Base-by-base conservation (phyloP, 2,888 invertebrate genomes). In the Euzophera pinguis region DNA sequence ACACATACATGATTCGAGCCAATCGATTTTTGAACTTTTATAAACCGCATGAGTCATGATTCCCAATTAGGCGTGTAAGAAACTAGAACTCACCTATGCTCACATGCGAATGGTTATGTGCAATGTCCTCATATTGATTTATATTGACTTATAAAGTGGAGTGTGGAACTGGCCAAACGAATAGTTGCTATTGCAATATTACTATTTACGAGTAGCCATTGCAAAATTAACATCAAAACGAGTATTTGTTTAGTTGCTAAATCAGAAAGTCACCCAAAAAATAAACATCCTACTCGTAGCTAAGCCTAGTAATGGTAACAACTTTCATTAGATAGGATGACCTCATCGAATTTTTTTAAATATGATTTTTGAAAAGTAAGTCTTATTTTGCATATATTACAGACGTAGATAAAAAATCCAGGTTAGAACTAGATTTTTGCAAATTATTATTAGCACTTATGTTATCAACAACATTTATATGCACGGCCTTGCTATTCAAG, bases 1-100 rank as follows among this genome's bases (percentile, higher is more conserved):
- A 75, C 75, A 78, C 72, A 72, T 74, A 77, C 72, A 72, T 70
- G 80, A 76, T 76, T 78, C 75, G 81, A 76, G 77, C 78, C 75
- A 71, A 73, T 64, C 73, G 62, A 65, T 70, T 65, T 66, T 55
- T 58, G 67, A 73, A 76, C 74, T 71, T 68, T 74, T 76, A 77
- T 67, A 73, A 68, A 65, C 61, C 60, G 57, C 62, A 72, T 79
- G 78, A 81, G 75, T 81, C 75, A 80, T 69, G 70, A 64, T 60
- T 58, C 71, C 74, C 71, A 68, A 71, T 73, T 71, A 72, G 74
- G 69, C 63, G 67, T 71, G 48, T 49, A 9, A 60, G 48, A 55
- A 58, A 57, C 55, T 58, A 41, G 55, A 56, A 57, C 56, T 51
- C 43, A 51, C 51, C 43, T 51, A 45, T 55, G 54, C 57, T 53